A percentile compares a stretch with the other conserved stretches of the same genome.
phyloP scores from a whole-genome alignment of 2,888 invertebrate genomes.

The Lysandra coridon region DNA sequence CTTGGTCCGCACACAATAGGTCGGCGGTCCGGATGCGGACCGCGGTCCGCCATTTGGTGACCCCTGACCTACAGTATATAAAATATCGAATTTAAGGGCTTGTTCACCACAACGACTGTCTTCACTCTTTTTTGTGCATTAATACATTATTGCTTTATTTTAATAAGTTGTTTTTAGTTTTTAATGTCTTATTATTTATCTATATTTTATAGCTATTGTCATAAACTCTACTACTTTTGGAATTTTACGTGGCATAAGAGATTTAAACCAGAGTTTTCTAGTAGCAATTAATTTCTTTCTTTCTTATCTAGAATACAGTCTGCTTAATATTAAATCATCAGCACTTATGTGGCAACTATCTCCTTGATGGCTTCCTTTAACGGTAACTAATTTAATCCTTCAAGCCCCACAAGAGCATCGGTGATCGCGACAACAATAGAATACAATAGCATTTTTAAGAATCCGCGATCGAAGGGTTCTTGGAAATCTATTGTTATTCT shows the following conservation, averaged over 20 bases:
- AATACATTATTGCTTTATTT: background rate
- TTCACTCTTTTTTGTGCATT: background rate
- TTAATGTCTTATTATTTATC: no score
- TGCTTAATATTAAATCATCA: background rate
- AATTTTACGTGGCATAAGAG: no score
- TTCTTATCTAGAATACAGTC: background rate
- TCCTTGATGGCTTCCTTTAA: background rate
- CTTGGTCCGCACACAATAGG: no score
- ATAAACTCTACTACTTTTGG: background rate
- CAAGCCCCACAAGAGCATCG: no score
- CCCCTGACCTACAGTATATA: conserved; percentile 33
- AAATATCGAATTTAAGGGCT: conserved; percentile 33
- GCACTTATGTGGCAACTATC: background rate
- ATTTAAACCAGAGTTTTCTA: no score
- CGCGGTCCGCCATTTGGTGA: no score
- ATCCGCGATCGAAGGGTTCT: no score
- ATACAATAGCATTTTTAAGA: no score
- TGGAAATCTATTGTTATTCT: no score
- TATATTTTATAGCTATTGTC: background rate
- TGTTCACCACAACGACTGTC: background rate
- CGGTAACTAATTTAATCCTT: no score
- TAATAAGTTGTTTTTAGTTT: background rate
- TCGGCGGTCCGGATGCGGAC: no score
- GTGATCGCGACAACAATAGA: no score
- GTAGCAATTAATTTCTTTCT: background rate